Conservation (phyloP, 2,113 vertebrate genomes). For the Apeltes quadracus region DNA sequence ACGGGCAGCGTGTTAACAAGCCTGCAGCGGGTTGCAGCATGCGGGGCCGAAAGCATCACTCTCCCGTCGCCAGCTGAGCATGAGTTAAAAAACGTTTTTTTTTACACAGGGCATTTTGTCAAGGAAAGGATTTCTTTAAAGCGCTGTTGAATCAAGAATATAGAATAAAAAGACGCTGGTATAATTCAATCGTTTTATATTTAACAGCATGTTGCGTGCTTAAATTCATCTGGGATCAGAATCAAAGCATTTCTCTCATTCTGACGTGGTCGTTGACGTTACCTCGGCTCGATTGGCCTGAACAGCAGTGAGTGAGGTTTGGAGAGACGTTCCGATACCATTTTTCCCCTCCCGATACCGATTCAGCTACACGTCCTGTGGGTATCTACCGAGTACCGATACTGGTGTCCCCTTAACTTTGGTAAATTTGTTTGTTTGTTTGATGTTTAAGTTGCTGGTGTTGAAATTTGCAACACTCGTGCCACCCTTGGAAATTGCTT, state of each 20-base stretch:
- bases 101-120: conserved; percentile 30
- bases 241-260: conserved; percentile 26
- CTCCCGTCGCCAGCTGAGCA: conserved; percentile 21
- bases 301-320: conserved; percentile 46
- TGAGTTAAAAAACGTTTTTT: conserved; percentile 30
- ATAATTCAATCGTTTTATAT: conserved; percentile 25
- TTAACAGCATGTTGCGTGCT: conserved; percentile 12
- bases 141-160: not conserved
- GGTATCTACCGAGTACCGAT: too few species aligned
- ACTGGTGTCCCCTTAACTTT: too few species aligned
- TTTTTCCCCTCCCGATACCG: too few species aligned
- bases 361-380: too few species aligned
- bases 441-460: too few species aligned
- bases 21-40: conserved; percentile 65
- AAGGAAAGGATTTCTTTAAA: conserved; percentile 34
- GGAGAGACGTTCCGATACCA: too few species aligned
- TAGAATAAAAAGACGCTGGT: not conserved
- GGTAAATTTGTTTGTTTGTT: too few species aligned
- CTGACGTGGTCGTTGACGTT: conserved; percentile 35
- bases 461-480: too few species aligned
- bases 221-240: conserved; percentile 8
- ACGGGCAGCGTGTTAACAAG: conserved; percentile 75
- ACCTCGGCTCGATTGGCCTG: conserved; percentile 33
- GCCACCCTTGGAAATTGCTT: too few species aligned
- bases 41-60: conserved; percentile 61